A percentile compares a stretch with the other conserved stretches of the same genome.
Conservation (phyloP, 2,888 invertebrate genomes). For the Exephanes ischioxanthus region DNA sequence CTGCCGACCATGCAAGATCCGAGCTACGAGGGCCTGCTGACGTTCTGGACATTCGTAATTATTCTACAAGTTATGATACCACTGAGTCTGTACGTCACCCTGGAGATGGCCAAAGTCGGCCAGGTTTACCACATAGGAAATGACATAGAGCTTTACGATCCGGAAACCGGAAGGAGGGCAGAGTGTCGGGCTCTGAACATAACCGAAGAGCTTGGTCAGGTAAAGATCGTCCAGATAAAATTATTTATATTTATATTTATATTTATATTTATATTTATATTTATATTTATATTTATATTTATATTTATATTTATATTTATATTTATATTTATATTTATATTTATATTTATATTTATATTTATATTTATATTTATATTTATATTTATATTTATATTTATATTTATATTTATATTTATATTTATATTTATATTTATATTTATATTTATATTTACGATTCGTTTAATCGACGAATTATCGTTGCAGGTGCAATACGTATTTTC, state of each 20-base stretch:
- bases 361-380: too few species aligned
- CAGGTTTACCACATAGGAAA: constrained; percentile 98
- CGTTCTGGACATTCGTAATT: constrained; percentile 98
- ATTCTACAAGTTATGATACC: constrained; percentile 99
- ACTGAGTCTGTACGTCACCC: constrained; percentile 97
- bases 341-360: neutral
- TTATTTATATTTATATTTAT: too few species aligned
- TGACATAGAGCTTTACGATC: constrained; percentile 95
- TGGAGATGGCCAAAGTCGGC: constrained; percentile 97
- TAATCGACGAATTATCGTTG: neutral
- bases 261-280: too few species aligned
- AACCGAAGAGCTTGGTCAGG: constrained; percentile 98
- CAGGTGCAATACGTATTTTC: constrained; percentile 96
- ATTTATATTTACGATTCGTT: neutral
- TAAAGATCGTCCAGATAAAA: constrained; percentile 77
- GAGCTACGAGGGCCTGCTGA: constrained; percentile 91
- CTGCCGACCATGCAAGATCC: constrained; percentile 88
- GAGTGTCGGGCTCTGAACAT: constrained; percentile 98
- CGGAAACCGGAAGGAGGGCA: constrained; percentile 91
- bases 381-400: too few species aligned
- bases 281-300: too few species aligned
- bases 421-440: too few species aligned
- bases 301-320: too few species aligned
- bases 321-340: neutral
- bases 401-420: too few species aligned